Percentiles rank a stretch among this genome's conserved stretches.
Conservation (phyloP, 30 jellyfish, hydroid and myxozoan species). For the Aurelia coerulea region DNA sequence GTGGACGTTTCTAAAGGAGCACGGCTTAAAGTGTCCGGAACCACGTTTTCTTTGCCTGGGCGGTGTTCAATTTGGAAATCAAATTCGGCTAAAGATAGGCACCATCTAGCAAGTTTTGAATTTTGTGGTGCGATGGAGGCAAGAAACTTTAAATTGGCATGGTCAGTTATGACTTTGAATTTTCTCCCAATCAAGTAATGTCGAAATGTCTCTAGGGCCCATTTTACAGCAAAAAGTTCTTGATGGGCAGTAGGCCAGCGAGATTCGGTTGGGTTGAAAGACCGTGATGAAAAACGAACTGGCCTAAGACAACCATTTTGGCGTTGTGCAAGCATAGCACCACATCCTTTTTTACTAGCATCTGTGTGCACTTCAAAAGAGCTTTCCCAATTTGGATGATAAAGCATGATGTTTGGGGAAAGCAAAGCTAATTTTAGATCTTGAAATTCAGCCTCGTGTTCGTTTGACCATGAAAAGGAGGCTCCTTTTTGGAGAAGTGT, state of each 20-base stretch:
- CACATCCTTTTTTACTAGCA: constrained; percentile 33
- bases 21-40: constrained; percentile 57
- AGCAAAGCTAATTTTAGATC: constrained; percentile 19
- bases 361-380: constrained; percentile 38
- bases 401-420: constrained; percentile 17
- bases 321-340: constrained; percentile 46
- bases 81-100: constrained; percentile 45
- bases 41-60: constrained; percentile 52
- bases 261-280: constrained; percentile 38
- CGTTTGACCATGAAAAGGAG: constrained; percentile 5
- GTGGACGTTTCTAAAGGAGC: constrained; percentile 27
- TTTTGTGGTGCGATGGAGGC: constrained; percentile 52
- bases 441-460: constrained; percentile 8
- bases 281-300: constrained; percentile 35
- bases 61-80: constrained; percentile 61
- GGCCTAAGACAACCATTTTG: constrained; percentile 10
- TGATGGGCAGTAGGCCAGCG: constrained; percentile 56
- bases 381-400: constrained; percentile 30
- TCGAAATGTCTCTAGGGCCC: constrained; percentile 34
- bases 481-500: constrained; percentile 8
- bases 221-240: constrained; percentile 50
- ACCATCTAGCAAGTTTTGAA: constrained; percentile 52
- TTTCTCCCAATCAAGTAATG: constrained; percentile 38
- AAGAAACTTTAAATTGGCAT: constrained; percentile 45
- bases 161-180: constrained; percentile 39